Base-by-base conservation (phyloP, 2,113 vertebrate genomes). In the Periophthalmus modestus region DNA sequence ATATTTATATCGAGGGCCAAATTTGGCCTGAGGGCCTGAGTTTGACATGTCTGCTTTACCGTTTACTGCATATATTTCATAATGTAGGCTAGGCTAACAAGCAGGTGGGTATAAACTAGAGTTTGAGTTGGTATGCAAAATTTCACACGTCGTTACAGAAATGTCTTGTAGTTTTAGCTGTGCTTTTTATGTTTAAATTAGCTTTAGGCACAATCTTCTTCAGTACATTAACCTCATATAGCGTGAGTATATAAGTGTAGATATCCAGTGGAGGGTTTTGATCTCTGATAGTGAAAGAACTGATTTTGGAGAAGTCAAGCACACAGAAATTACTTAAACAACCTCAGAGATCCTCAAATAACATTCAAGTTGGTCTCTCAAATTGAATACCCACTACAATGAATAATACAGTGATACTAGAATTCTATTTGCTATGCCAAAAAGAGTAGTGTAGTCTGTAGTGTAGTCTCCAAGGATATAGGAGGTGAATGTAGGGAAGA, bases 321-420 rank as follows among this genome's bases (percentile, higher is more conserved):
- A 34, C 15, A 34, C 2, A 5, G 5, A 28, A 14, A 36, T 62
- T 18, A 62, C 15, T 62, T 34, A 36, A 39, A 39, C 34, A 65
- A 65, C 16, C 62, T 34, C 62, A 36, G 16, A 65, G 12, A 39
- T 34, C 62, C 62, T 39, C 16, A 36, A 63, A 63, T 63, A 65
- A 39, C 28, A 65, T 10, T 19, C 12, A 18, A 28, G 18, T 14
- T 34, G 24, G 34, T 18, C 28, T 18, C 24, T 33, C 18, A 34
- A 34, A 18, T 19, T 39, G 16, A 34, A 19, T 36, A 19, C 0
- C 2, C 33, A 36, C 61, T 19, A 19, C 18, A 39, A 36, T 10
- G 34, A 62, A 62, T 34, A 12, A 7, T 62, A 34, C 0, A 16
- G 55, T 9, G 1, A 57, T 21, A 23, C 21, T 23, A 24, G 2